Evolutionary conservation across 53 echinoderm and acorn worm genomes (phyloP).

Genomic region (Zoroaster sp.): DNA sequence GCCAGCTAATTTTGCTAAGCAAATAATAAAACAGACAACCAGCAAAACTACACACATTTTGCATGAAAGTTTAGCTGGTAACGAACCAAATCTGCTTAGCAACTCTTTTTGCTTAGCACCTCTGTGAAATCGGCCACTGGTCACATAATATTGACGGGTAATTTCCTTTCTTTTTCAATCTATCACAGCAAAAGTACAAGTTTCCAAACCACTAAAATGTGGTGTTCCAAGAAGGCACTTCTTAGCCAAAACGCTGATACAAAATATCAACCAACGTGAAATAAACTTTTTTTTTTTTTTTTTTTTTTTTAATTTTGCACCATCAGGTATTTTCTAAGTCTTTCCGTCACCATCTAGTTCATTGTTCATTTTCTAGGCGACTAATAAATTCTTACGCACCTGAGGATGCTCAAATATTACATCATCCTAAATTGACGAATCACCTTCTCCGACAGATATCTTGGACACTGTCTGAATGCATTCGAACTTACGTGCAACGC

Average conservation of each 20-base stretch:
- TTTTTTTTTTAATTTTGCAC: background rate
- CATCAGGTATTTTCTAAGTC: constrained; percentile 49
- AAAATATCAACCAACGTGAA: background rate
- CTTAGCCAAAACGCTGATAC: background rate
- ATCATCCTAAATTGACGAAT: constrained; percentile 41
- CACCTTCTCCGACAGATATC: constrained; percentile 42
- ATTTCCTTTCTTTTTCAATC: background rate
- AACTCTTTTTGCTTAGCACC: too few species aligned
- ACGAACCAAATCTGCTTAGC: too few species aligned
- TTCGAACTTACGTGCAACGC: background rate
- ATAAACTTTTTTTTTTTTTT: background rate
- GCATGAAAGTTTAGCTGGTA: too few species aligned
- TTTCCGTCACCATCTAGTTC: background rate
- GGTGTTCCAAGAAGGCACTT: constrained; percentile 16
- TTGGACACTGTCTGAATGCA: constrained; percentile 42
- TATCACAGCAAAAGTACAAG: constrained; percentile 28
- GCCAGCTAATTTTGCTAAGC: too few species aligned
- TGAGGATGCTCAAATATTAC: constrained; percentile 43
- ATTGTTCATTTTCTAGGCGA: constrained; percentile 16
- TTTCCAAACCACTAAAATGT: constrained; percentile 8
- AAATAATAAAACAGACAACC: too few species aligned
- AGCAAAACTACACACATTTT: too few species aligned
- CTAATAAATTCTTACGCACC: background rate
- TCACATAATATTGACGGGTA: background rate
- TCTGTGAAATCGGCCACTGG: background rate